phyloP scores from a whole-genome alignment of 2,888 invertebrate species.

The Meiosimyza decipiens region DNA sequence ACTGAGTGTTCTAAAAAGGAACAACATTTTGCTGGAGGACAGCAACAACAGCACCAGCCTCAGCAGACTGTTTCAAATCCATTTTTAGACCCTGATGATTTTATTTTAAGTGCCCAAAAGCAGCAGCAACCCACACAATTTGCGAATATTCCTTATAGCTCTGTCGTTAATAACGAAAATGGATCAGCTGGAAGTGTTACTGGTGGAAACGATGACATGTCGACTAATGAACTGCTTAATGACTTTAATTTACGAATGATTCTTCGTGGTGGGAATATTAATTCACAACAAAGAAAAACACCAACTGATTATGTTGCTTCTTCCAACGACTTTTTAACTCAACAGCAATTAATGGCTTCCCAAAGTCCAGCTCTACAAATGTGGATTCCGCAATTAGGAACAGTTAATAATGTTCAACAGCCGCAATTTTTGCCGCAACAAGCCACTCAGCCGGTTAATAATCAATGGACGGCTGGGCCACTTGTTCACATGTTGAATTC shows the following conservation, averaged over 20 bases:
- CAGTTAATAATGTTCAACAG: conserved; percentile 38
- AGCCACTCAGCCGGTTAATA: conserved; percentile 32
- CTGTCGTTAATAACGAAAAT: conserved; percentile 13
- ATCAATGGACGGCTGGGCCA: conserved; percentile 41
- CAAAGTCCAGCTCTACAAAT: conserved; percentile 55
- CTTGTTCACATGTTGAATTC: conserved; percentile 43
- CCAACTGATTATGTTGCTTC: conserved; percentile 15
- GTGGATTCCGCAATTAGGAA: conserved; percentile 51
- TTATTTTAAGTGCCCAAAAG: conserved; percentile 48
- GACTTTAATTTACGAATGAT: conserved; percentile 60
- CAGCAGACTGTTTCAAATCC: conserved; percentile 27
- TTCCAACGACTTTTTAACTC: conserved; percentile 52
- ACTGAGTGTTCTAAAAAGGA: conserved; percentile 57
- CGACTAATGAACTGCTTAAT: conserved; percentile 53
- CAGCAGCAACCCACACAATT: conserved; percentile 36
- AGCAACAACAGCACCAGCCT: conserved; percentile 42
- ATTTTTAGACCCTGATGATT: conserved; percentile 48
- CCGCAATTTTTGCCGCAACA: conserved; percentile 39
- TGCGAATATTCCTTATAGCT: conserved; percentile 23
- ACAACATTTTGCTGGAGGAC: conserved; percentile 44
- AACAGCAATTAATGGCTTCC: conserved; percentile 50
- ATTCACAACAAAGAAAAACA: conserved; percentile 12
- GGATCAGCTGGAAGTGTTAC: conserved; percentile 5
- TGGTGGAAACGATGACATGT: conserved; percentile 40
- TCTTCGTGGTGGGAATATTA: conserved; percentile 47